These are phyloP conservation scores for Euura lappo DNA, from an alignment of 1,140 invertebrate species.

Conservation along the genomic window DNA sequence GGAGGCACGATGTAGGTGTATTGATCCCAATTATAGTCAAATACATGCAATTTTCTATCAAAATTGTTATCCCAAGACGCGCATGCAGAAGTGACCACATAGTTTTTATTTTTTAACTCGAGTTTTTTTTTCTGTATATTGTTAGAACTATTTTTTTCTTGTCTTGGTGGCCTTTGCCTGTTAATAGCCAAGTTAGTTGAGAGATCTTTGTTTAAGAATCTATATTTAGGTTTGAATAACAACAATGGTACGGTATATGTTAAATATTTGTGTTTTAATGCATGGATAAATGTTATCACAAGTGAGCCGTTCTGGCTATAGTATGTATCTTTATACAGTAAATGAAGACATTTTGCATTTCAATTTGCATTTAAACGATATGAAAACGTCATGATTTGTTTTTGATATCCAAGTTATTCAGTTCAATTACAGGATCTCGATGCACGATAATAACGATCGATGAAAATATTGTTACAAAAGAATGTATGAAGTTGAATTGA, in stretches of 20 bases:
- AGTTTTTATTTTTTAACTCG: no score
- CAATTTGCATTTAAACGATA: background rate
- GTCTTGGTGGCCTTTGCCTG: no score
- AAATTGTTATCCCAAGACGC: no score
- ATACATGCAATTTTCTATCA: no score
- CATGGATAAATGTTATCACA: background rate
- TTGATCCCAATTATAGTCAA: no score
- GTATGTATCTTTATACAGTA: background rate
- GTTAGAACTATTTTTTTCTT: no score
- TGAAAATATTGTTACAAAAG: background rate
- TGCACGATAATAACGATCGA: background rate
- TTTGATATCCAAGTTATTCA: background rate
- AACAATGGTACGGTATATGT: background rate
- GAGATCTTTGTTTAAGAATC: background rate
- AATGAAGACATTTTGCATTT: background rate
- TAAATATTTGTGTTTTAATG: background rate
- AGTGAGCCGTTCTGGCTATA: background rate
- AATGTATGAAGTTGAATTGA: background rate
- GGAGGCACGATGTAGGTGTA: no score
- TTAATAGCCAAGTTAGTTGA: no score
- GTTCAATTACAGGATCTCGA: no score
- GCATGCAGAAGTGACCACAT: no score
- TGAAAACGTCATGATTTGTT: background rate
- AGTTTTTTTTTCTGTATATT: no score
- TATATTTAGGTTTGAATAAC: background rate